These are phyloP conservation scores for Myripristis murdjan DNA, from an alignment of 2,797 vertebrate species.

Conservation along the genomic window DNA sequence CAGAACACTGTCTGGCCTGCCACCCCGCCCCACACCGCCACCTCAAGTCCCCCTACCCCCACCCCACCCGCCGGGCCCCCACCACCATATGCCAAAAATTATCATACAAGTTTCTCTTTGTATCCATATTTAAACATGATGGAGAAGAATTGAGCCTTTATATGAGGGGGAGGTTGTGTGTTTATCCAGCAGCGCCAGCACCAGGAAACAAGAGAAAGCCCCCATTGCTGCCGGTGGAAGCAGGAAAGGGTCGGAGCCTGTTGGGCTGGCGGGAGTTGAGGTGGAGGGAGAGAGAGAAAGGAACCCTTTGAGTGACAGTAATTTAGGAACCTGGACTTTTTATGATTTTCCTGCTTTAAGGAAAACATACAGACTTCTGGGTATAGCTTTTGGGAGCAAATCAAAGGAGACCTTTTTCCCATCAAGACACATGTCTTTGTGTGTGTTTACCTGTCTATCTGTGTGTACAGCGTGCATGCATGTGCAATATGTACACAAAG, in stretches of 20 bases:
- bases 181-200: conserved; percentile 86
- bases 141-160: conserved; percentile 89
- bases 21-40: conserved; percentile 2
- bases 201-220: conserved; percentile 86
- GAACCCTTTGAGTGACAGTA: conserved; percentile 87
- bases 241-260: conserved; percentile 80
- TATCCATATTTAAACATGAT: conserved; percentile 88
- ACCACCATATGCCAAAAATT: conserved; percentile 88
- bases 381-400: conserved; percentile 62
- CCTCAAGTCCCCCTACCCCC: too few relatives aligned
- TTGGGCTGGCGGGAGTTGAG: conserved; percentile 67
- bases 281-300: conserved; percentile 77
- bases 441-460: conserved; percentile 29
- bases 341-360: conserved; percentile 82
- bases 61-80: conserved; percentile 71
- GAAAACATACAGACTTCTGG: conserved; percentile 80
- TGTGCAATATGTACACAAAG: neutral
- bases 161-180: conserved; percentile 81
- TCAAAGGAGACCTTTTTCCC: conserved; percentile 77
- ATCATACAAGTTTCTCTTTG: conserved; percentile 90
- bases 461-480: conserved; percentile 2
- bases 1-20: conserved; percentile 80
- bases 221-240: conserved; percentile 82
- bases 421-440: conserved; percentile 52
- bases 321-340: conserved; percentile 83